A percentile compares a stretch with the other conserved stretches of the same genome.
Conservation (phyloP, 2,888 invertebrate species). For the Drosophila subquinaria region DNA sequence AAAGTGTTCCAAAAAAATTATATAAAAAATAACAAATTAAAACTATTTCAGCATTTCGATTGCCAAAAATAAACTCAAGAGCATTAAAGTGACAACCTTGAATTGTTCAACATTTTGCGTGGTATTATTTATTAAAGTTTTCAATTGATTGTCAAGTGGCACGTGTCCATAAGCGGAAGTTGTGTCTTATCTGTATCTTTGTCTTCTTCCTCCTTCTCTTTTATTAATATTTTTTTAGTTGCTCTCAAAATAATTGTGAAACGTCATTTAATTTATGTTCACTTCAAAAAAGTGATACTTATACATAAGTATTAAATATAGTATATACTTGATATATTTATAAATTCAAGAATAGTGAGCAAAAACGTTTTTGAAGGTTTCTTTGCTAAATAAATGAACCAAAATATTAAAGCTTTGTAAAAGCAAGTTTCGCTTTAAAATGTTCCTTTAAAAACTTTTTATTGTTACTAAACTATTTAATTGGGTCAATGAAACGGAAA, state of each 20-base stretch:
- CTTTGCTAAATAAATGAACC: background rate
- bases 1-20: constrained; percentile 8
- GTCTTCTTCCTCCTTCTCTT: background rate
- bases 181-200: background rate
- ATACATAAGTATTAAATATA: background rate
- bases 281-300: background rate
- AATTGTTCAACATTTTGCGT: constrained; percentile 49
- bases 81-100: constrained; percentile 47
- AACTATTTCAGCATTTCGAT: constrained; percentile 25
- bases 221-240: background rate
- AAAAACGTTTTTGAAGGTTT: background rate
- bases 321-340: constrained; percentile 3
- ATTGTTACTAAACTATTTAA: background rate
- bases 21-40: constrained; percentile 8
- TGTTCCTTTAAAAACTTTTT: background rate
- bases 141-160: constrained; percentile 47
- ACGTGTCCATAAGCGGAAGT: constrained; percentile 42
- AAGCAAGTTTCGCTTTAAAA: background rate
- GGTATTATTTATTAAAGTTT: constrained; percentile 35
- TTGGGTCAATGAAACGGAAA: constrained; percentile 46
- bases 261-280: background rate
- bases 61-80: constrained; percentile 46
- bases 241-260: constrained; percentile 7
- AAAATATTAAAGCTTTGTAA: constrained; percentile 2
- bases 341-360: background rate